Evolutionary conservation across 1,140 invertebrate species (phyloP).

Genomic region (Ceratina japonica): DNA sequence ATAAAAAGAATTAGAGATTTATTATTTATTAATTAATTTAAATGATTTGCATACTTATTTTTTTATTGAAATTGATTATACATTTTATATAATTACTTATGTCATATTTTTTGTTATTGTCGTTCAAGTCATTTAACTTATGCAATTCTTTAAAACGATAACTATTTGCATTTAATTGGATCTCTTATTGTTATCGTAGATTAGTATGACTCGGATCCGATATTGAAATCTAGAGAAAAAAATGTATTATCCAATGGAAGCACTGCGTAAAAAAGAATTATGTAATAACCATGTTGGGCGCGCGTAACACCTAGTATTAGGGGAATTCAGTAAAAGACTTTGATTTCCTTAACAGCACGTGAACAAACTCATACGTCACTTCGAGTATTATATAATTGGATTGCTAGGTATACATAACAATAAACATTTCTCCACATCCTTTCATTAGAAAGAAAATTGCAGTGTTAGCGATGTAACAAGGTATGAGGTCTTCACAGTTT

Average conservation of each 20-base stretch:
- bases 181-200: too few species aligned
- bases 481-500: not conserved
- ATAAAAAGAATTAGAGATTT: too few species aligned
- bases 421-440: not conserved
- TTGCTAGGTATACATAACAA: not conserved
- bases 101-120: too few species aligned
- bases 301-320: not conserved
- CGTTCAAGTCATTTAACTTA: too few species aligned
- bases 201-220: not conserved
- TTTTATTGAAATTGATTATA: too few species aligned
- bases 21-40: too few species aligned
- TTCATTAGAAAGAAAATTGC: not conserved
- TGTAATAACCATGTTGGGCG: not conserved
- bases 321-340: not conserved
- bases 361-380: not conserved
- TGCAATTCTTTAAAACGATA: too few species aligned
- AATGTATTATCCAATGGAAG: conserved; percentile 7
- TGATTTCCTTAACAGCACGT: not conserved
- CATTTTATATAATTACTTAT: too few species aligned
- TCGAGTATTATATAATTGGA: too few species aligned
- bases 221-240: not conserved
- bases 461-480: not conserved
- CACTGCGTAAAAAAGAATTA: not conserved
- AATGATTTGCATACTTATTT: too few species aligned
- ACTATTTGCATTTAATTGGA: too few species aligned